Evolutionary conservation across 2,113 vertebrate genomes (phyloP).

Genomic region (Sander vitreus): DNA sequence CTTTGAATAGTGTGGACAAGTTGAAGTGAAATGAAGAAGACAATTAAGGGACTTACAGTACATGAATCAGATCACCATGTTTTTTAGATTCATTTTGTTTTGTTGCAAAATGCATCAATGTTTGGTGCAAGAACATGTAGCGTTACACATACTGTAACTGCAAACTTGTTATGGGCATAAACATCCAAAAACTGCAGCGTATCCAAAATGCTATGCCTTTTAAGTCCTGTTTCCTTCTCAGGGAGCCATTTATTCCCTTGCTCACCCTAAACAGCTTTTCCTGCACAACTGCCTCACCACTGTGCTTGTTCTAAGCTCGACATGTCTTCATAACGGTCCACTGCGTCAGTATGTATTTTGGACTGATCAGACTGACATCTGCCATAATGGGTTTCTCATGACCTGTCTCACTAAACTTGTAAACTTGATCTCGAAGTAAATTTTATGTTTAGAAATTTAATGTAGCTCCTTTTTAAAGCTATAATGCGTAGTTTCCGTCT

Average conservation of each 20-base stretch:
- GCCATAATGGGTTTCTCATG: not conserved
- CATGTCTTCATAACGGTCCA: not conserved
- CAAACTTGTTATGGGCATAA: not conserved
- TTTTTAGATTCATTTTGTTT: not conserved
- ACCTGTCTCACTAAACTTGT: not conserved
- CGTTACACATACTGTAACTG: too few relatives aligned
- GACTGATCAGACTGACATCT: conserved; percentile 16
- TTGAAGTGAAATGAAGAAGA: conserved; percentile 19
- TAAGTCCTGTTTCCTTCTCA: not conserved
- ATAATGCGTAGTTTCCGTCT: too few relatives aligned
- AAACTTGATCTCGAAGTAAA: not conserved
- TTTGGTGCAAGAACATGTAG: not conserved
- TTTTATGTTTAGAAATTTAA: not conserved
- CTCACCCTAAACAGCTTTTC: not conserved
- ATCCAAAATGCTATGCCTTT: not conserved
- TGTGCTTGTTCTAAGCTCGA: not conserved
- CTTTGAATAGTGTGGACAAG: conserved; percentile 1
- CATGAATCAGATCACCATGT: not conserved
- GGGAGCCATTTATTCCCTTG: not conserved
- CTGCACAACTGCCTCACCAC: not conserved
- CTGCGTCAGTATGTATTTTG: conserved; percentile 17
- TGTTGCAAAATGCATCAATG: not conserved
- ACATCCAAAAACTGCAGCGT: too few relatives aligned
- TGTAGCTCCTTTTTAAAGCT: not conserved
- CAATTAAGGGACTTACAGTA: not conserved